A percentile compares a stretch with the other conserved stretches of the same genome.
phyloP scores from a whole-genome alignment of 2,888 invertebrate species.

The Corbicula japonica region DNA sequence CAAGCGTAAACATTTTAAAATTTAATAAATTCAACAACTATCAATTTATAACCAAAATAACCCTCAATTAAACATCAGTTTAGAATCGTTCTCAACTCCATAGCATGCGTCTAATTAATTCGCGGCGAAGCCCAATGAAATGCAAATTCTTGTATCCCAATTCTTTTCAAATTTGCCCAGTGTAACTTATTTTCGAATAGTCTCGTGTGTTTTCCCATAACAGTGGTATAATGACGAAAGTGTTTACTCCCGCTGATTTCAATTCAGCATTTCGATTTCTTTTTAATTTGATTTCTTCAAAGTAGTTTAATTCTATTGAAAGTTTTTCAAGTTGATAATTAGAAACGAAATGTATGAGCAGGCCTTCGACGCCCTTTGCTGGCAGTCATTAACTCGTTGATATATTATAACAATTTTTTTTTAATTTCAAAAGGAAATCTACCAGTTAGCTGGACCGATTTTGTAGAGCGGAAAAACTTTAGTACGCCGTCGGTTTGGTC shows the following conservation, averaged over 20 bases:
- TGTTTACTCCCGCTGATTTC: slow-evolving; percentile 41
- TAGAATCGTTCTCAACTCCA: slow-evolving; percentile 19
- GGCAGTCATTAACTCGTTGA: too few species aligned
- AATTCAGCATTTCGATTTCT: slow-evolving; percentile 43
- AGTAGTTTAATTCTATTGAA: slow-evolving; percentile 35
- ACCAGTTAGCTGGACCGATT: too few species aligned
- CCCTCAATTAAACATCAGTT: slow-evolving; percentile 25
- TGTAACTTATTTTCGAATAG: slow-evolving; percentile 23
- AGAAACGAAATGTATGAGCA: slow-evolving; percentile 31
- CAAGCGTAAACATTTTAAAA: too few species aligned
- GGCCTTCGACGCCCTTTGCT: not conserved
- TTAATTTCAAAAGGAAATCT: too few species aligned
- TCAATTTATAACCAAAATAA: too few species aligned
- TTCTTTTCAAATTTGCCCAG: slow-evolving; percentile 32
- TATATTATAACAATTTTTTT: too few species aligned
- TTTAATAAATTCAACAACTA: too few species aligned
- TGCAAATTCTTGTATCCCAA: slow-evolving; percentile 48
- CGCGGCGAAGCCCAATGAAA: slow-evolving; percentile 48
- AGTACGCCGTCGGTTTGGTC: too few species aligned
- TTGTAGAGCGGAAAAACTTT: too few species aligned
- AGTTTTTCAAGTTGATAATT: slow-evolving; percentile 41
- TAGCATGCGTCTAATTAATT: slow-evolving; percentile 51
- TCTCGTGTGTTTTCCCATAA: slow-evolving; percentile 31
- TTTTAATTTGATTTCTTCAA: slow-evolving; percentile 48
- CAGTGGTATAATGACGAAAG: slow-evolving; percentile 31